These are phyloP conservation scores for Epinephelus cyanopodus DNA, from an alignment of 2,113 vertebrate species.

Conservation along the genomic window DNA sequence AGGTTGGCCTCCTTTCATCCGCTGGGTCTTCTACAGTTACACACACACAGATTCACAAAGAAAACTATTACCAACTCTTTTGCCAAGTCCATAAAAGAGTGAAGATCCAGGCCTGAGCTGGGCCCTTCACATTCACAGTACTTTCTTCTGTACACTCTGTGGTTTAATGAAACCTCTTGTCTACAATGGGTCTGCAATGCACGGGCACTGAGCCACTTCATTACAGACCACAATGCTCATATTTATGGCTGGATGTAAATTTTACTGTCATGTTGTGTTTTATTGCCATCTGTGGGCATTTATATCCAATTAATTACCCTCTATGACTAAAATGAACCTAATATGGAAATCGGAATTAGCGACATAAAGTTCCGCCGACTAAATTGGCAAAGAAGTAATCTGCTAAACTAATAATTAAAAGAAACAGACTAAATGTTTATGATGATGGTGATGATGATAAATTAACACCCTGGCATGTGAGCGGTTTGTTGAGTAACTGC, in stretches of 20 bases:
- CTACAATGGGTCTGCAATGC: neutral
- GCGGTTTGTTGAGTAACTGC: neutral
- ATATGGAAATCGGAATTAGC: neutral
- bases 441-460: neutral
- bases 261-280: slow-evolving; percentile 39
- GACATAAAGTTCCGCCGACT: neutral
- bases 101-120: neutral
- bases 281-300: slow-evolving; percentile 25
- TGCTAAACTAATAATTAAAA: slow-evolving; percentile 3
- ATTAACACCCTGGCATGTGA: neutral
- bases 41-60: slow-evolving; percentile 32
- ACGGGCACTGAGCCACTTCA: slow-evolving; percentile 1
- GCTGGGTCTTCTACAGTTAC: slow-evolving; percentile 85
- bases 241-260: slow-evolving; percentile 39
- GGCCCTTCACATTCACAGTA: slow-evolving; percentile 18
- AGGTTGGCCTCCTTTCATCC: slow-evolving; percentile 89
- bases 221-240: slow-evolving; percentile 29
- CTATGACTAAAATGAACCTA: slow-evolving; percentile 10
- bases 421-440: neutral
- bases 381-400: neutral
- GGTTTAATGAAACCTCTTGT: neutral
- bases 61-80: slow-evolving; percentile 8
- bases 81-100: neutral
- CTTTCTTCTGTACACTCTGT: neutral
- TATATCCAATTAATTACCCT: slow-evolving; percentile 23